Conservation (phyloP, 1,140 invertebrate species). For the Mercenaria mercenaria region DNA sequence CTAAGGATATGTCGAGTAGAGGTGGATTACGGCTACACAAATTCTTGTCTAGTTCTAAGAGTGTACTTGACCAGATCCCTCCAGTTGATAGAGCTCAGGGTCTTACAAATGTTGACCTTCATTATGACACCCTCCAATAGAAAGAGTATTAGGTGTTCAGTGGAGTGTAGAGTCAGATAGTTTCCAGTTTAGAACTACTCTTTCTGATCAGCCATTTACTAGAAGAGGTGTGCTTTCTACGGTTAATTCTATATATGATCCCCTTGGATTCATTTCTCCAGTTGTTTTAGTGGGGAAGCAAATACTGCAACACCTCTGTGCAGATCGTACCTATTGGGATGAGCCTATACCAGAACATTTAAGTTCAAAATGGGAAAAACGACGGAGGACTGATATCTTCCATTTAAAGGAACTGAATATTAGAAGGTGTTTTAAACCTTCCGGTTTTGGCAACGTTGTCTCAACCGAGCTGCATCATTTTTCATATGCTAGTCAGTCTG, state of each 20-base stretch:
- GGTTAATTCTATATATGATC: slow-evolving; percentile 69
- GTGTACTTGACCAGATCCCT: slow-evolving; percentile 44
- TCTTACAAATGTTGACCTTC: slow-evolving; percentile 49
- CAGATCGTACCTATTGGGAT: slow-evolving; percentile 57
- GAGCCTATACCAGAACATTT: slow-evolving; percentile 33
- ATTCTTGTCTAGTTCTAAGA: slow-evolving; percentile 58
- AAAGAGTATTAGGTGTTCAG: slow-evolving; percentile 26
- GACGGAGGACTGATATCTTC: slow-evolving; percentile 44
- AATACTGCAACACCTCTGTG: slow-evolving; percentile 73
- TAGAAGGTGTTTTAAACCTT: slow-evolving; percentile 59
- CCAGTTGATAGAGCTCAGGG: slow-evolving; percentile 17
- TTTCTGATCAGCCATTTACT: slow-evolving; percentile 38
- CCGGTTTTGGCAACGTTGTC: slow-evolving; percentile 58
- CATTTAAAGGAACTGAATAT: slow-evolving; percentile 54
- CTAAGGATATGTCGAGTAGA: slow-evolving; percentile 33
- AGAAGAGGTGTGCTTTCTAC: slow-evolving; percentile 29
- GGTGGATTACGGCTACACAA: slow-evolving; percentile 62
- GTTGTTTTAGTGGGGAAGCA: slow-evolving; percentile 69
- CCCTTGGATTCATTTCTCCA: slow-evolving; percentile 68
- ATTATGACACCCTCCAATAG: slow-evolving; percentile 39
- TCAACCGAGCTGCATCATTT: slow-evolving; percentile 69
- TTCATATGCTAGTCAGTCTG: slow-evolving; percentile 69
- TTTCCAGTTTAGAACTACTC: slow-evolving; percentile 17
- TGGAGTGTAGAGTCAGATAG: slow-evolving; percentile 32
- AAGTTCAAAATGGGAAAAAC: slow-evolving; percentile 48